Conservation (phyloP, 2,113 vertebrate species). For the Sinocyclocheilus anshuiensis region DNA sequence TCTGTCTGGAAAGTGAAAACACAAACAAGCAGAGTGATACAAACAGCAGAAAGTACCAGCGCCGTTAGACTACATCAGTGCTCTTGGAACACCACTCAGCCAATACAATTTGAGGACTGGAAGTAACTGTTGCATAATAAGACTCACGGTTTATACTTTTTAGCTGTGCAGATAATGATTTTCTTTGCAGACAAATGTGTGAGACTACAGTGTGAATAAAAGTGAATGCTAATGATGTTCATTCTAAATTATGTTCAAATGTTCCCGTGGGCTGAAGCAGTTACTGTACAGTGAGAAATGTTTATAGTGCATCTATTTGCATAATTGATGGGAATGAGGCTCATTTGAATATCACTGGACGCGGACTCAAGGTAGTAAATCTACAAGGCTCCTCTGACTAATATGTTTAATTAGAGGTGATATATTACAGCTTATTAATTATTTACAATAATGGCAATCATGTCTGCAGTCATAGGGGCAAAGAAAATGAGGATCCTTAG, state of each 20-base stretch:
- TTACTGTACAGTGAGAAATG: conserved; percentile 40
- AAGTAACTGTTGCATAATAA: conserved; percentile 11
- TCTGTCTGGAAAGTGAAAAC: no score
- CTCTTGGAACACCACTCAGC: not conserved
- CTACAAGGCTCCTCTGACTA: conserved; percentile 50
- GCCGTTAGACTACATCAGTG: not conserved
- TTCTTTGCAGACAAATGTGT: not conserved
- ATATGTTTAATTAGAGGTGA: conserved; percentile 64
- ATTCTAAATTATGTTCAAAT: conserved; percentile 33
- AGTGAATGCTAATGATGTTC: not conserved
- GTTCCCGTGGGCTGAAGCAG: conserved; percentile 2
- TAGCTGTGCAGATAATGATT: conserved; percentile 6
- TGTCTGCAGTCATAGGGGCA: conserved; percentile 51
- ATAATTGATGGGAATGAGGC: conserved; percentile 58
- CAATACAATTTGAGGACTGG: not conserved
- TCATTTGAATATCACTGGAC: conserved; percentile 58
- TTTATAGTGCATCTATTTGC: conserved; percentile 55
- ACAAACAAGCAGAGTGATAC: not conserved
- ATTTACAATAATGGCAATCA: conserved; percentile 59
- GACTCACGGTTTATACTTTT: not conserved
- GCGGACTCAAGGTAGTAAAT: conserved; percentile 58
- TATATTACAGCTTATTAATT: conserved; percentile 61
- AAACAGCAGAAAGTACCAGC: not conserved
- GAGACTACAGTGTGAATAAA: not conserved
- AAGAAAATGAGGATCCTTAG: conserved; percentile 54